These are phyloP conservation scores for Gallinago solitaria DNA, from an alignment of 2,797 vertebrate species.

Conservation along the genomic window DNA sequence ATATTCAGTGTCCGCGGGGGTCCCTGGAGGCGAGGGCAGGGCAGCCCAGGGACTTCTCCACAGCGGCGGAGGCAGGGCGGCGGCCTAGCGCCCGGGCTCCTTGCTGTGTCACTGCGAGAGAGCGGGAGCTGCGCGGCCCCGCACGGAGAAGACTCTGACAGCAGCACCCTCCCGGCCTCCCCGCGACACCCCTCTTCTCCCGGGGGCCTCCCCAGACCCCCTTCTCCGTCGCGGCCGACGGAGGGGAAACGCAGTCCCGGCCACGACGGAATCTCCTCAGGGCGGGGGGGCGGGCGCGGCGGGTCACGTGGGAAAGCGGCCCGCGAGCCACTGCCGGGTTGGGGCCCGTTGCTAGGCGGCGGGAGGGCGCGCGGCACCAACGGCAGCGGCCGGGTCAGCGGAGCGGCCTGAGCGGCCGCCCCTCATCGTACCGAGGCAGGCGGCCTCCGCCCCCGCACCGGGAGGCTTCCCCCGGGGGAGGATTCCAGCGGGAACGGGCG, in stretches of 20 bases:
- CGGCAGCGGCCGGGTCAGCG: not conserved
- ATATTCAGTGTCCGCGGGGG: fast-evolving
- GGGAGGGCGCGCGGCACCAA: not conserved
- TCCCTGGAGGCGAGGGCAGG: fast-evolving
- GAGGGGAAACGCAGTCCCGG: fast-evolving
- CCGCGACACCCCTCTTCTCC: fast-evolving
- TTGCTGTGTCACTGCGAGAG: not conserved
- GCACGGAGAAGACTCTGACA: fast-evolving
- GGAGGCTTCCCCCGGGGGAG: no score
- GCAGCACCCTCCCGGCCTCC: not conserved
- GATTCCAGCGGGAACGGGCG: not conserved
- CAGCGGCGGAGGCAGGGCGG: no score
- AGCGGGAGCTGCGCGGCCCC: fast-evolving
- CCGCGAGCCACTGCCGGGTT: not conserved
- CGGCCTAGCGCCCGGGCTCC: fast-evolving
- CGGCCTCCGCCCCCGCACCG: no score
- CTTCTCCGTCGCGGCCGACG: fast-evolving
- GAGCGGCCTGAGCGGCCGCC: not conserved
- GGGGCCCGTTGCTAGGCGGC: conserved; percentile 24
- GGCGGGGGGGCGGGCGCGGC: not conserved
- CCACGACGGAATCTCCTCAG: fast-evolving
- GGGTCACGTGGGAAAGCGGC: not conserved
- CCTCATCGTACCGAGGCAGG: no score
- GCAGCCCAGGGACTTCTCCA: not conserved
- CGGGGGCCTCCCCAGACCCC: not conserved